Percentiles rank a stretch among this genome's conserved stretches.
Conservation (phyloP, 1,140 invertebrate species). For the Bilobella aurantiaca region DNA sequence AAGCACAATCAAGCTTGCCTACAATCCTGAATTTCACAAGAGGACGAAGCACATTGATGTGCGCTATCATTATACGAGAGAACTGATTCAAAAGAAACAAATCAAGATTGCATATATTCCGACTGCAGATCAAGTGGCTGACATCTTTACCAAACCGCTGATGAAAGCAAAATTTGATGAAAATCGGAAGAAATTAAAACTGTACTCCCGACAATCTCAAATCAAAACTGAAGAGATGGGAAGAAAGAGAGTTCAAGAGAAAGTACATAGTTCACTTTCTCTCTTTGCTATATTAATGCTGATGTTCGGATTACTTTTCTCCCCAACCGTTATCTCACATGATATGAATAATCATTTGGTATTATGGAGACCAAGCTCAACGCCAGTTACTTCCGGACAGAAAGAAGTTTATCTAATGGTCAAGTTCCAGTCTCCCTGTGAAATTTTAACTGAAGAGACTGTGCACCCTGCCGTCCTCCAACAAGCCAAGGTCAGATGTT, state of each 20-base stretch:
- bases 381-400: neutral
- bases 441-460: neutral
- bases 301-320: no score
- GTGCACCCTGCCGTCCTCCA: neutral
- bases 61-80: slow-evolving; percentile 39
- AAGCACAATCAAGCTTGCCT: slow-evolving; percentile 35
- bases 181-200: no score
- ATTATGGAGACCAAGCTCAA: neutral
- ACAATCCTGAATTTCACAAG: slow-evolving; percentile 40
- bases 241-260: no score
- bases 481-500: neutral
- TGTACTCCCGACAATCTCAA: no score
- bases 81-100: slow-evolving; percentile 34
- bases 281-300: no score
- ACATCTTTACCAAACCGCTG: slow-evolving; percentile 39
- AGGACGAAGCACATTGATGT: slow-evolving; percentile 41
- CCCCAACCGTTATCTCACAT: no score
- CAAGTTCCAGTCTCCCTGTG: slow-evolving; percentile 11
- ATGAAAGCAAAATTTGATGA: slow-evolving; percentile 7
- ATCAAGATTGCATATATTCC: slow-evolving; percentile 33
- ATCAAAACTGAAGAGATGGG: no score
- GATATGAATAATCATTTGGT: no score
- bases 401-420: neutral
- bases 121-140: slow-evolving; percentile 37
- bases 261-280: no score